phyloP scores from a whole-genome alignment of 2,888 invertebrate genomes.

The Harmothoe impar region DNA sequence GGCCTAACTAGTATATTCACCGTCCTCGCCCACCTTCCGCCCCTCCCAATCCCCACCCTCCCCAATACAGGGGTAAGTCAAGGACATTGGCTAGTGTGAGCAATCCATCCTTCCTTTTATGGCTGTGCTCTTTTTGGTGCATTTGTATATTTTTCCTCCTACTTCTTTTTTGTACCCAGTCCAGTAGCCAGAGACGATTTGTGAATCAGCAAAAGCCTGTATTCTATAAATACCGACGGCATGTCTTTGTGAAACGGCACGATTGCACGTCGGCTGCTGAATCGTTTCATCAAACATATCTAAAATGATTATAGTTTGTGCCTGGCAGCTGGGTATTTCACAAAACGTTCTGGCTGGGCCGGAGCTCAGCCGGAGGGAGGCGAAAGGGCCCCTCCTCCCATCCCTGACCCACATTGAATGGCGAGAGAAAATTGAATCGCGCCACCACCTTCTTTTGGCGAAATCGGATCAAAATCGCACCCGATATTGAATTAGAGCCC shows the following conservation, averaged over 20 bases:
- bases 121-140: background rate
- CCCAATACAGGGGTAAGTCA: too few species aligned
- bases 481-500: slow-evolving; percentile 46
- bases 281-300: slow-evolving; percentile 57
- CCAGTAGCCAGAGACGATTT: too few species aligned
- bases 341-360: background rate
- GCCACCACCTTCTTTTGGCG: slow-evolving; percentile 56
- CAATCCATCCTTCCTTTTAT: background rate
- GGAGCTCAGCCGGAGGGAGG: background rate
- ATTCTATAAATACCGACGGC: slow-evolving; percentile 32
- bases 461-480: slow-evolving; percentile 59
- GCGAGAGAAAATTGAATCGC: slow-evolving; percentile 37
- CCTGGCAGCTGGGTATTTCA: slow-evolving; percentile 21
- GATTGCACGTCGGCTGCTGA: background rate
- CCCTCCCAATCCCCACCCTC: too few species aligned
- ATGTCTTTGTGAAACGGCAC: background rate
- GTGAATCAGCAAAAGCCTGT: background rate
- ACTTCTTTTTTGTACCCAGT: too few species aligned
- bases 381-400: background rate
- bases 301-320: slow-evolving; percentile 45
- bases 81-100: too few species aligned
- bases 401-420: slow-evolving; percentile 44
- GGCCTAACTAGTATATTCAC: too few species aligned
- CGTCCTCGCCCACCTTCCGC: too few species aligned
- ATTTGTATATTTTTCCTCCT: too few species aligned